Evolutionary conservation across 2,113 vertebrate species (phyloP).

Genomic region (Myrmecobius fasciatus): DNA sequence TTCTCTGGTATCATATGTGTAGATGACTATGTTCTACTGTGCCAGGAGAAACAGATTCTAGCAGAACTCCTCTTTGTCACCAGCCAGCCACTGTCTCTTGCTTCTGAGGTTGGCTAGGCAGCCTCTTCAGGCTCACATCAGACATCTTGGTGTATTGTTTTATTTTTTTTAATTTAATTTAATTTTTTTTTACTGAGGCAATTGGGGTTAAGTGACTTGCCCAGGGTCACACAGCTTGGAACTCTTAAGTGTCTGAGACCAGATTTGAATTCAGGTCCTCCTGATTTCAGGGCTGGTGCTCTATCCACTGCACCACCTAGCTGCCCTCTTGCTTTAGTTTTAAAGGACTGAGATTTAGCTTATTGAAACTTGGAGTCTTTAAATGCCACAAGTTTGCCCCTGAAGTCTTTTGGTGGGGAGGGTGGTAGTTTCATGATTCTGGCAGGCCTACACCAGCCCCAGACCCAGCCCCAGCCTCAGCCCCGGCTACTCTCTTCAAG

Average conservation of each 20-base stretch:
- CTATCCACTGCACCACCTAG: too few species aligned
- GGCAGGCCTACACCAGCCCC: neutral
- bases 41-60: neutral
- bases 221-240: too few species aligned
- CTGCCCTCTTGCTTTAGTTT: neutral
- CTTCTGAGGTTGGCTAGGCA: neutral
- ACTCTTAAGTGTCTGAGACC: too few species aligned
- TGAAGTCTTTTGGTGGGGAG: neutral
- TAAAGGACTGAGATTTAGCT: neutral
- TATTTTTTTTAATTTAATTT: too few species aligned
- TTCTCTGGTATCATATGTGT: neutral
- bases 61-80: neutral
- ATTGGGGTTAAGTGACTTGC: too few species aligned
- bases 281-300: too few species aligned
- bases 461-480: too few species aligned
- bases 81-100: neutral
- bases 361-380: neutral
- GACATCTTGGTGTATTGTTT: neutral
- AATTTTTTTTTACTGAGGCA: too few species aligned
- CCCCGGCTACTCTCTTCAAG: slow-evolving; percentile 16
- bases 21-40: neutral
- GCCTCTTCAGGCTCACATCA: neutral
- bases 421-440: too few species aligned
- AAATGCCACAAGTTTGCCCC: neutral
- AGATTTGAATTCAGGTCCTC: too few species aligned